These are phyloP conservation scores for Panopea generosa DNA, from an alignment of 2,888 invertebrate genomes.

Conservation along the genomic window DNA sequence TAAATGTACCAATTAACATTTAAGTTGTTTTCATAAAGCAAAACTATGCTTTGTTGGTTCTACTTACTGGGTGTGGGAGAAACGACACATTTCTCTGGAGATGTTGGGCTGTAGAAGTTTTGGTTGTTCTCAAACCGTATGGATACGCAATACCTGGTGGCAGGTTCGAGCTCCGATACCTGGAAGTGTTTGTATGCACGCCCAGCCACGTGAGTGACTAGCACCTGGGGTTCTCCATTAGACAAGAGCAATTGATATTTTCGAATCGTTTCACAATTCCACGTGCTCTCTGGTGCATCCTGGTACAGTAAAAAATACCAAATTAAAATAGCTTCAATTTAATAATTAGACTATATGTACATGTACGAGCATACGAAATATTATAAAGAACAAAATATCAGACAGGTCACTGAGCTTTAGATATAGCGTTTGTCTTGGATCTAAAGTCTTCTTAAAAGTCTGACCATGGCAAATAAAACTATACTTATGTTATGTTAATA, in stretches of 20 bases:
- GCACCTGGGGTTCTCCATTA: slow-evolving; percentile 43
- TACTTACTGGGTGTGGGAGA: slow-evolving; percentile 75
- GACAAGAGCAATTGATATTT: slow-evolving; percentile 69
- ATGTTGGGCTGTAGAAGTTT: slow-evolving; percentile 70
- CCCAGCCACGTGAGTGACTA: slow-evolving; percentile 61
- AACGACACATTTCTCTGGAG: slow-evolving; percentile 69
- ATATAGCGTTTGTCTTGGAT: too few relatives aligned
- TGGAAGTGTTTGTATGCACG: slow-evolving; percentile 60
- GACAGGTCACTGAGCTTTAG: too few relatives aligned
- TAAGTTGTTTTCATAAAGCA: too few relatives aligned
- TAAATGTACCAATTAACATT: too few relatives aligned
- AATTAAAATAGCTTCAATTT: too few relatives aligned
- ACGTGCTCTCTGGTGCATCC: slow-evolving; percentile 69
- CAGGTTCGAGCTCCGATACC: slow-evolving; percentile 73
- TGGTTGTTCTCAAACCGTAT: slow-evolving; percentile 72
- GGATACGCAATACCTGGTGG: slow-evolving; percentile 75
- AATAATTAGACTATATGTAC: too few relatives aligned
- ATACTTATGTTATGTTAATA: too few relatives aligned
- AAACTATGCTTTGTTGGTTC: too few relatives aligned
- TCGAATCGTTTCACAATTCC: slow-evolving; percentile 74
- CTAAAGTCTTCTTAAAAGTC: too few relatives aligned
- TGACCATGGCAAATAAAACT: too few relatives aligned
- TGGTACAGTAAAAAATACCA: slow-evolving; percentile 49
- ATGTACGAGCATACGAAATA: too few relatives aligned
- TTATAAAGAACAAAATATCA: too few relatives aligned